Evolutionary conservation across 2,113 vertebrate genomes (phyloP).

Genomic region (Petroica traversi): DNA sequence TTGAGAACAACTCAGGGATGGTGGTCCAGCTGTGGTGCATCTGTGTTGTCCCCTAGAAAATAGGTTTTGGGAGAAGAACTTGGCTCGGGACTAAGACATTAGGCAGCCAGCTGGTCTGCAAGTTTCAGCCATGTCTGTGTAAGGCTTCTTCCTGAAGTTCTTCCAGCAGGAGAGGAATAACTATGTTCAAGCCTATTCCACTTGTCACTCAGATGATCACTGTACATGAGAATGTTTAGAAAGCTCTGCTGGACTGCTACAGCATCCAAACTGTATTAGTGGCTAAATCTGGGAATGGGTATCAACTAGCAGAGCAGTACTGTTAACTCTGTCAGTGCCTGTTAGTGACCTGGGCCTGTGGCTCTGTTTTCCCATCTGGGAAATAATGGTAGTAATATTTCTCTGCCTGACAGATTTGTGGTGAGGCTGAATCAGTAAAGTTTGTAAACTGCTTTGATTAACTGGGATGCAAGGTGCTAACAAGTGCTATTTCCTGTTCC

Average conservation of each 20-base stretch:
- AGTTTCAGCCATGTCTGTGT: background rate
- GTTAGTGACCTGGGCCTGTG: background rate
- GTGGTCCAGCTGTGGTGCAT: slow-evolving; percentile 62
- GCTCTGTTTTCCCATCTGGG: background rate
- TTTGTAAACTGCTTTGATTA: slow-evolving; percentile 40
- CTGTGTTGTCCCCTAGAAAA: slow-evolving; percentile 33
- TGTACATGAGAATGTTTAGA: background rate
- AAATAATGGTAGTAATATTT: background rate
- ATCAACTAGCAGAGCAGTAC: background rate
- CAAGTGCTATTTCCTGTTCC: slow-evolving; percentile 13
- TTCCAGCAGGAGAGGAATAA: background rate
- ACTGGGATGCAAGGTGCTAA: slow-evolving; percentile 31
- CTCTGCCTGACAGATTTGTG: slow-evolving; percentile 2
- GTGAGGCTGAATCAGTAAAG: background rate
- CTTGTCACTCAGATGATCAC: background rate
- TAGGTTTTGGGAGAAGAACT: background rate
- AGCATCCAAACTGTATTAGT: background rate
- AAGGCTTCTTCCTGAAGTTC: background rate
- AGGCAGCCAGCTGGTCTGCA: slow-evolving; percentile 48
- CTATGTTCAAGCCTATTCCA: background rate
- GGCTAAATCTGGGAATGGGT: background rate
- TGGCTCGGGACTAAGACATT: slow-evolving; percentile 45
- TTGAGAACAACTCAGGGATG: slow-evolving; percentile 37
- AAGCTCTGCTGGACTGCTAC: background rate
- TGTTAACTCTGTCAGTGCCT: background rate